These are phyloP conservation scores for Sclerurus mexicanus DNA, from an alignment of 2,113 vertebrate species.

Conservation along the genomic window DNA sequence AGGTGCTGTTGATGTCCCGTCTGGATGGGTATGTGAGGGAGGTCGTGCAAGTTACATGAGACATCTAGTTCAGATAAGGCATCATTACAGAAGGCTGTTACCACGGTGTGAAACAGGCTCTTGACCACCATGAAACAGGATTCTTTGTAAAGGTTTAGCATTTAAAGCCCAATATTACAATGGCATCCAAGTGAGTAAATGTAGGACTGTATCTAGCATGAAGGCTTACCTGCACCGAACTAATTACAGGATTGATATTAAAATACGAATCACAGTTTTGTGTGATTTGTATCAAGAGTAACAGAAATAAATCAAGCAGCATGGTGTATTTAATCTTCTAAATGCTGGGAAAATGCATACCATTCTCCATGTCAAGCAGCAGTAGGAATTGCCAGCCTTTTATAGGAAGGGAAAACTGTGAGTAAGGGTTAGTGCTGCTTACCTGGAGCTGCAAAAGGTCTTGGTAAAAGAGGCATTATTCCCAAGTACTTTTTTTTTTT, in stretches of 20 bases:
- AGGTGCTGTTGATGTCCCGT: neutral
- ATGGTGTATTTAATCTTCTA: neutral
- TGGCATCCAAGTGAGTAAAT: constrained; percentile 5
- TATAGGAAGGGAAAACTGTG: neutral
- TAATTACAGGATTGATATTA: constrained; percentile 38
- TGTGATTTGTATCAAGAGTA: constrained; percentile 4
- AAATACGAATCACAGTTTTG: constrained; percentile 4
- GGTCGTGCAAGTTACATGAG: neutral
- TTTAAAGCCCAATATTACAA: neutral
- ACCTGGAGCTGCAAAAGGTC: neutral
- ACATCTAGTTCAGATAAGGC: neutral
- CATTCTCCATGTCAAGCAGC: neutral
- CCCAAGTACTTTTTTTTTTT: neutral
- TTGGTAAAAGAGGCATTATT: neutral
- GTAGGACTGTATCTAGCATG: neutral
- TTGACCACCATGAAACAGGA: neutral
- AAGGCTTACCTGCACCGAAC: neutral
- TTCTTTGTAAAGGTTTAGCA: neutral
- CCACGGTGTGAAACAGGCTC: neutral
- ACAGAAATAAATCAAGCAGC: neutral
- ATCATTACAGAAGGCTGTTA: neutral
- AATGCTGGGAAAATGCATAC: neutral
- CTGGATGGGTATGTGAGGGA: neutral
- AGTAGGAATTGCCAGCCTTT: neutral
- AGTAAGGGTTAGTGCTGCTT: neutral